phyloP scores from a whole-genome alignment of 2,888 invertebrate genomes.

The Kuschelorhynchus macadamiae region DNA sequence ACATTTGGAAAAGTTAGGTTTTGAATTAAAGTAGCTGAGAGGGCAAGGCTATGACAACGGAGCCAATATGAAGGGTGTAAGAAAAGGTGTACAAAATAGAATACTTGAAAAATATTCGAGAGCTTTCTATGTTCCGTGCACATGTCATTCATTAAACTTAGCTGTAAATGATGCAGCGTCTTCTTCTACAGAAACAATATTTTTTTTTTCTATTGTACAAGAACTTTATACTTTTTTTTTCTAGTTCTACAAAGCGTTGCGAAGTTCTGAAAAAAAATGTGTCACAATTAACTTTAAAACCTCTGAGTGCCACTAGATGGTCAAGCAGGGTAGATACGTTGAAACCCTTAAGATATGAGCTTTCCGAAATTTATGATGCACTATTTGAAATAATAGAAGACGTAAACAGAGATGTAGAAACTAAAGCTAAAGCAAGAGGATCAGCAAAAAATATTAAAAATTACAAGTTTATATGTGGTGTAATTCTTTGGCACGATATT shows the following conservation, averaged over 20 bases:
- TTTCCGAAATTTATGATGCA: too few relatives aligned
- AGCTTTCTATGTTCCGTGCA: too few relatives aligned
- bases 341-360: too few relatives aligned
- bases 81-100: too few relatives aligned
- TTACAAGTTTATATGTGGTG: conserved; percentile 44
- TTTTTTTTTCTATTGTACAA: conserved; percentile 38
- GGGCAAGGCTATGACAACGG: conserved; percentile 4
- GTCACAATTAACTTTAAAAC: conserved; percentile 39
- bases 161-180: background rate
- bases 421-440: conserved; percentile 46
- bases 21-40: background rate
- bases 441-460: too few relatives aligned
- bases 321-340: conserved; percentile 29
- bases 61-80: too few relatives aligned
- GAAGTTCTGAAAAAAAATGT: conserved; percentile 42
- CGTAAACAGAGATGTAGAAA: conserved; percentile 41
- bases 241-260: conserved; percentile 45
- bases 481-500: conserved; percentile 40
- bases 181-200: conserved; percentile 35
- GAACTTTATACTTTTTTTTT: conserved; percentile 42
- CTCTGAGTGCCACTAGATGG: conserved; percentile 13
- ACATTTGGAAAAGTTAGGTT: too few relatives aligned
- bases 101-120: background rate
- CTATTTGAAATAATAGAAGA: conserved; percentile 35
- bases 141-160: too few relatives aligned